phyloP scores from a whole-genome alignment of 2,797 vertebrate genomes.

The Alcedo atthis region DNA sequence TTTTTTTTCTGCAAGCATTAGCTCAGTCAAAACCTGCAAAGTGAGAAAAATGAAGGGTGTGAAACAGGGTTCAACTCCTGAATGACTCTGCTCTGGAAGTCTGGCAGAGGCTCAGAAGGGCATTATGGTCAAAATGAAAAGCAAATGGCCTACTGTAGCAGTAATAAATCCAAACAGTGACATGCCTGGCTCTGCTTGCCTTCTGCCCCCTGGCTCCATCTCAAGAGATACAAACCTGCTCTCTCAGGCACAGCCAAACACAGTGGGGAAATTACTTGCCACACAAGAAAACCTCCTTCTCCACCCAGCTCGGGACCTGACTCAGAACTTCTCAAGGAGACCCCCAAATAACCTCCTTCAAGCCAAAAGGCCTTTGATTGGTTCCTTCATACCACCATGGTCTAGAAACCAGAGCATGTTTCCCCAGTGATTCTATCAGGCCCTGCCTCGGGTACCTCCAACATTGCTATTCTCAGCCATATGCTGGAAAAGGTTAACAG shows the following conservation, averaged over 20 bases:
- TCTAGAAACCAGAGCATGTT: background rate
- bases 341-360: background rate
- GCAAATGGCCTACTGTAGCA: slow-evolving; percentile 1
- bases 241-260: background rate
- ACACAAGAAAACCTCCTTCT: background rate
- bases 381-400: background rate
- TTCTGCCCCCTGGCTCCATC: background rate
- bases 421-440: background rate
- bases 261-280: background rate
- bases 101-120: slow-evolving; percentile 25
- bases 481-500: background rate
- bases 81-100: slow-evolving; percentile 2
- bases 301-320: background rate
- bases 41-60: slow-evolving; percentile 65
- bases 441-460: background rate
- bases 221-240: slow-evolving; percentile 24
- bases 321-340: background rate
- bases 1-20: slow-evolving; percentile 55
- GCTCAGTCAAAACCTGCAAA: slow-evolving; percentile 61
- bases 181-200: background rate
- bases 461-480: background rate
- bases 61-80: background rate
- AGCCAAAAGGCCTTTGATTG: accelerated
- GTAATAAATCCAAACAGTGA: slow-evolving; percentile 45
- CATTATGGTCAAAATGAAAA: slow-evolving; percentile 47